Base-by-base conservation (phyloP, 2,888 invertebrate species). In the Polietes domitor region DNA sequence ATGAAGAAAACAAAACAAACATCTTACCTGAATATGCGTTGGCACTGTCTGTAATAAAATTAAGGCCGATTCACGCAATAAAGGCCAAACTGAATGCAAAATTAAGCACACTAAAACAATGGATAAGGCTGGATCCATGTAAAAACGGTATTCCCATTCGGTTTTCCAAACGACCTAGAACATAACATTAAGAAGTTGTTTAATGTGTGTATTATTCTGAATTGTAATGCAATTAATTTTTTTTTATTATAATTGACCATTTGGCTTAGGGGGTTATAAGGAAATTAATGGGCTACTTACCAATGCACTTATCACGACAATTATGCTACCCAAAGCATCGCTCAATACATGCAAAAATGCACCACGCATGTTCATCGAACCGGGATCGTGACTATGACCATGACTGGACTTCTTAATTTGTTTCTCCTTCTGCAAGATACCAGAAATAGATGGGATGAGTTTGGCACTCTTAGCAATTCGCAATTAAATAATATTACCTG, bases 291-390 rank as follows among this genome's bases (percentile, higher is more conserved):
- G n/a, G n/a, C 12, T 88, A 87, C 90, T 87, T 88, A 95, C 93
- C 86, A 94, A 88, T 6, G 96, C 96, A 87, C 95, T 95, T 63
- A 95, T 93, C 53, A 96, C 94, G 9, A 96, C 96, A 87, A 96
- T 95, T 2, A 96, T 94, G 37, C 94, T 90, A 92, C 99, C 99
- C 68, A 99, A 93, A 21, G 99, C 99, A 93, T 99, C 99, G 68
- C 99, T 98, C 47, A 99, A 93, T 4, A 99, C 96, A 91, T 99
- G 99, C 76, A 99, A 94, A 92, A 99, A 99, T n/a, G 99, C 99
- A n/a, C 99, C 99, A 76, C 97, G 95, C 98, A 99, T 99, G 91
- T 99, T 99, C 96, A 99, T 96, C 91, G 98, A 97, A 2, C 96
- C 95, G 0, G 96, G 94, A 89, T 95, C 94, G 87, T 93, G 93